Evolutionary conservation across 2,888 invertebrate genomes (phyloP).

Genomic region (Agelastica alni): DNA sequence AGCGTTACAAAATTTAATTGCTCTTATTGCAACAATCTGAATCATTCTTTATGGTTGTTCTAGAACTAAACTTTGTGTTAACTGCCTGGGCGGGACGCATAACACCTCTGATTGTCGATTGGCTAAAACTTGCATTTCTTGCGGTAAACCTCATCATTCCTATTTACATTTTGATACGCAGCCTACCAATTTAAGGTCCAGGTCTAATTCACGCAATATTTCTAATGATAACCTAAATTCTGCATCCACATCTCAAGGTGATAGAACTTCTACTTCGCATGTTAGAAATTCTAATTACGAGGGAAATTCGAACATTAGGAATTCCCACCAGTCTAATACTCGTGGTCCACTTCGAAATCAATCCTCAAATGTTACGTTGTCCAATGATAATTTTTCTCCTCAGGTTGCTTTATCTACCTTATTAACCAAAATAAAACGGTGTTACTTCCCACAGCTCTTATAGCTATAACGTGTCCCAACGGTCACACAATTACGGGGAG

Average conservation of each 20-base stretch:
- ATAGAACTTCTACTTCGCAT: neutral
- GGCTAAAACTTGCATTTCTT: neutral
- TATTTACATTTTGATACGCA: neutral
- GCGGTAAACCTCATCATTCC: neutral
- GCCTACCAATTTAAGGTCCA: neutral
- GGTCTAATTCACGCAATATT: neutral
- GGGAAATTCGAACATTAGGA: neutral
- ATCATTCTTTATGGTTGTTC: neutral
- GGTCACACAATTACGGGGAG: neutral
- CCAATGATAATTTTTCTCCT: no score
- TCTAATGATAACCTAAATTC: neutral
- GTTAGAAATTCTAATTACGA: neutral
- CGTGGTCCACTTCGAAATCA: no score
- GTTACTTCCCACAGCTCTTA: neutral
- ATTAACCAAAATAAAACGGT: neutral
- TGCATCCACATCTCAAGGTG: neutral
- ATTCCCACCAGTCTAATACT: neutral
- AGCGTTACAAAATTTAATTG: no score
- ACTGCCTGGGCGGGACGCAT: neutral
- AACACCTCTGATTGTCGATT: conserved; percentile 1
- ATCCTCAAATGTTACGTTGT: no score
- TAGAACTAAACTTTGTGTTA: neutral
- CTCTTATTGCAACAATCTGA: neutral
- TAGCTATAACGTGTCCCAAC: neutral
- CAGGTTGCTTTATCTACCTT: neutral